Conservation (phyloP, 2,888 invertebrate genomes). For the Hetaerina titia region DNA sequence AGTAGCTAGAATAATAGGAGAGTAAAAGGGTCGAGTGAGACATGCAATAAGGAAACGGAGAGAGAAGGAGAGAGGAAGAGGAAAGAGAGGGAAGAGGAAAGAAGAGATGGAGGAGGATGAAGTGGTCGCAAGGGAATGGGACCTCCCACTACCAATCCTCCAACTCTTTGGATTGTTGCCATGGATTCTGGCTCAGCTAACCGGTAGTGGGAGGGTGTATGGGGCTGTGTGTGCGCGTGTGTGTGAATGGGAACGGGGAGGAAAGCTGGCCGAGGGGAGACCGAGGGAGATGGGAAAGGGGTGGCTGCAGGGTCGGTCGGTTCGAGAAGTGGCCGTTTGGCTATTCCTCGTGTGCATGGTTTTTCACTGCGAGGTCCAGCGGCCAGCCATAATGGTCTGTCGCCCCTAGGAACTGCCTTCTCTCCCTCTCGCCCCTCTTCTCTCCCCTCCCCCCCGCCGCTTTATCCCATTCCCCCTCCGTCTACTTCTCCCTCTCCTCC, state of each 20-base stretch:
- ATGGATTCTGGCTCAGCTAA: not conserved
- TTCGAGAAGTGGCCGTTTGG: not conserved
- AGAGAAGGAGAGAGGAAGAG: not conserved
- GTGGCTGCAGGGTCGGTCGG: not conserved
- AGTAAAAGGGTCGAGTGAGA: too few relatives aligned
- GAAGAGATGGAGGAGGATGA: not conserved
- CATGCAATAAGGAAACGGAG: not conserved
- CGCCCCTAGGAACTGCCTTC: not conserved
- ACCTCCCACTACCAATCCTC: not conserved
- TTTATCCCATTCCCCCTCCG: not conserved
- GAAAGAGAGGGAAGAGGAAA: not conserved
- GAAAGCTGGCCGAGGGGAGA: not conserved
- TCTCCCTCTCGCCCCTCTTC: not conserved
- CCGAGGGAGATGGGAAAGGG: not conserved
- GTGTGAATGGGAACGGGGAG: not conserved
- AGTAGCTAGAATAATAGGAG: too few relatives aligned
- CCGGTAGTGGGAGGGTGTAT: not conserved
- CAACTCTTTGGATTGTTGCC: slow-evolving; percentile 10
- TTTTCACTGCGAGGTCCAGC: slow-evolving; percentile 4
- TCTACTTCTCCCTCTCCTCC: not conserved
- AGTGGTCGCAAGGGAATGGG: not conserved
- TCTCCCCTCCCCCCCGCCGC: not conserved
- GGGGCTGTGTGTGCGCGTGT: not conserved
- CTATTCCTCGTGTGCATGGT: slow-evolving; percentile 11
- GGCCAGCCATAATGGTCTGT: slow-evolving; percentile 20